These are phyloP conservation scores for Lycodopsis pacificus DNA, from an alignment of 2,797 vertebrate species.

Conservation along the genomic window DNA sequence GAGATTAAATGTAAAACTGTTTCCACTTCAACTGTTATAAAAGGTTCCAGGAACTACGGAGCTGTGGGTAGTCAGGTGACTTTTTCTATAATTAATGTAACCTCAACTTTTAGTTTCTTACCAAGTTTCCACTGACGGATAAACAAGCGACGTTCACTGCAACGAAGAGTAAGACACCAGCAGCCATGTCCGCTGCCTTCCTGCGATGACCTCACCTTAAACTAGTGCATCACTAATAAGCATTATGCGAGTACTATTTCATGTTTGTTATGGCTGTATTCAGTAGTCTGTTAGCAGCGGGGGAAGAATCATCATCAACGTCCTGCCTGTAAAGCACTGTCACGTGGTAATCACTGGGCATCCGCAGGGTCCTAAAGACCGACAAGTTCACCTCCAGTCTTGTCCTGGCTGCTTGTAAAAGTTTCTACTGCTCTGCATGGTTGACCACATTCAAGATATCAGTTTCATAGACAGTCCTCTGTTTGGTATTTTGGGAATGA, in stretches of 20 bases:
- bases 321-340: slow-evolving; percentile 13
- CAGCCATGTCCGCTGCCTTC: slow-evolving; percentile 67
- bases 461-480: not conserved
- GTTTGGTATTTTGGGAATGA: not conserved
- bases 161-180: slow-evolving; percentile 53
- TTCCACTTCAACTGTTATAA: not conserved
- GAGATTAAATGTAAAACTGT: not conserved
- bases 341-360: slow-evolving; percentile 59
- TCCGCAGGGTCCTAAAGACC: slow-evolving; percentile 75
- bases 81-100: not conserved
- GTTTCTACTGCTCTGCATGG: not conserved
- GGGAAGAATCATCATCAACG: not conserved
- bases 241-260: accelerated
- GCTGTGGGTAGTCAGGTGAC: slow-evolving; percentile 31
- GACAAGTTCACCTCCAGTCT: accelerated
- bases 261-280: not conserved
- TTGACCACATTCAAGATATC: not conserved
- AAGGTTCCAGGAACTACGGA: not conserved
- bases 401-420: not conserved
- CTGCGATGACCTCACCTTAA: not conserved
- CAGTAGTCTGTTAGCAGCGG: not conserved
- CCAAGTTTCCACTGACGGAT: slow-evolving; percentile 64
- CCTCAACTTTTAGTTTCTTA: slow-evolving; percentile 55
- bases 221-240: not conserved
- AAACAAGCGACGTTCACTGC: slow-evolving; percentile 56